Percentiles rank a stretch among this genome's conserved stretches.
Evolutionary conservation across 2,888 invertebrate species (phyloP).

Genomic region (Chloromyia formosa): DNA sequence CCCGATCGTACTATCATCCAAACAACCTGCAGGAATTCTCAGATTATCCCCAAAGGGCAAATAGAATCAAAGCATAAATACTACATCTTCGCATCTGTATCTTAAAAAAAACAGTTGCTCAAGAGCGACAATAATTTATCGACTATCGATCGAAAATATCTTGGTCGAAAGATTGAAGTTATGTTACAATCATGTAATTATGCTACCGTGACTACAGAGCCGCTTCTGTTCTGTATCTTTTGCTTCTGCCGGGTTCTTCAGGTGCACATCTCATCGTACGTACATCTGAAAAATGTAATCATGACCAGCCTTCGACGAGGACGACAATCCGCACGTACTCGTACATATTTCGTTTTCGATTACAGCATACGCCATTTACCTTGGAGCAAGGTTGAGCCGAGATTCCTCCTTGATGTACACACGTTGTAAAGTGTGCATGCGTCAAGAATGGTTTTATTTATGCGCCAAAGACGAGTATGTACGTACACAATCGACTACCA

Average conservation of each 20-base stretch:
- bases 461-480: background rate
- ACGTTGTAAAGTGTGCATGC: background rate
- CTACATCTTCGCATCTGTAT: background rate
- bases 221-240: conserved; percentile 1
- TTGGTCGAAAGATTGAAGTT: background rate
- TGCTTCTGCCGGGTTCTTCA: background rate
- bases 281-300: background rate
- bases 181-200: conserved; percentile 37
- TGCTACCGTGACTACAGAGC: conserved; percentile 19
- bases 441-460: no score
- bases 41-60: background rate
- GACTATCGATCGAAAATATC: conserved; percentile 31
- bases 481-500: background rate
- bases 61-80: background rate
- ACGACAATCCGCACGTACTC: no score
- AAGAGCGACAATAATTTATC: conserved; percentile 11
- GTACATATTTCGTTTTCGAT: background rate
- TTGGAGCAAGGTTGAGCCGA: background rate
- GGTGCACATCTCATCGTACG: background rate
- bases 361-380: background rate
- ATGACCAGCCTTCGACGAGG: no score
- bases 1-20: background rate
- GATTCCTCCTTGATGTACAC: conserved; percentile 1
- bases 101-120: background rate
- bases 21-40: background rate